Conservation (phyloP, 53 echinoderm and acorn worm genomes). For the Temnopleurus reevesii region DNA sequence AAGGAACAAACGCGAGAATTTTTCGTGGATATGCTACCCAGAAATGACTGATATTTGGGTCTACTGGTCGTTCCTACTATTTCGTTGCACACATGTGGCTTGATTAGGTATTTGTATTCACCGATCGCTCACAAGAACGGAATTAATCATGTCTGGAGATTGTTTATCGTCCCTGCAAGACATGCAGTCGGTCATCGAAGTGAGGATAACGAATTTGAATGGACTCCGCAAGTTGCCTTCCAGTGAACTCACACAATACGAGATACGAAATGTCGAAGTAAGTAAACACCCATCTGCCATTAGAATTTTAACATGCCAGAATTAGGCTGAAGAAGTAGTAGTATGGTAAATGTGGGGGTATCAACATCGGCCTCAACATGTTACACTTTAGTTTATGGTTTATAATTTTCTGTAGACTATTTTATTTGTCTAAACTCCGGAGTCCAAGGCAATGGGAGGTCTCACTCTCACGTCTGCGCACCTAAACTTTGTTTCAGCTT, state of each 20-base stretch:
- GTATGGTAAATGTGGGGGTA: too few relatives aligned
- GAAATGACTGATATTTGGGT: conserved; percentile 37
- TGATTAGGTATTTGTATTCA: conserved; percentile 11
- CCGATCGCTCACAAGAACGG: conserved; percentile 32
- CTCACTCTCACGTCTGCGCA: too few relatives aligned
- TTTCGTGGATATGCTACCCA: not conserved
- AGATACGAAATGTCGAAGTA: conserved; percentile 70
- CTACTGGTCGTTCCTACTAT: not conserved
- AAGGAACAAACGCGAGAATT: not conserved
- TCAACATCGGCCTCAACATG: too few relatives aligned
- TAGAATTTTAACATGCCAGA: not conserved
- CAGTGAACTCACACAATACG: conserved; percentile 84
- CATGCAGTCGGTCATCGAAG: conserved; percentile 92
- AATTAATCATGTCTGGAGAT: conserved; percentile 86
- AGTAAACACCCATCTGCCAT: not conserved
- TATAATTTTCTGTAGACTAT: too few relatives aligned
- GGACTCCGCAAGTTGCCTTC: conserved; percentile 82
- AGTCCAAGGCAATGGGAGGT: too few relatives aligned
- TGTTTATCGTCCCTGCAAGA: conserved; percentile 38
- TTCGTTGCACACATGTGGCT: conserved; percentile 2
- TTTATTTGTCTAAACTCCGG: too few relatives aligned
- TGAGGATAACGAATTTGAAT: conserved; percentile 80
- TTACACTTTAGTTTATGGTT: too few relatives aligned
- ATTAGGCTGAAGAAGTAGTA: too few relatives aligned
- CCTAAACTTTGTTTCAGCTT: too few relatives aligned